phyloP scores from a whole-genome alignment of 2,797 vertebrate species.

The Ptychadena robeensis region DNA sequence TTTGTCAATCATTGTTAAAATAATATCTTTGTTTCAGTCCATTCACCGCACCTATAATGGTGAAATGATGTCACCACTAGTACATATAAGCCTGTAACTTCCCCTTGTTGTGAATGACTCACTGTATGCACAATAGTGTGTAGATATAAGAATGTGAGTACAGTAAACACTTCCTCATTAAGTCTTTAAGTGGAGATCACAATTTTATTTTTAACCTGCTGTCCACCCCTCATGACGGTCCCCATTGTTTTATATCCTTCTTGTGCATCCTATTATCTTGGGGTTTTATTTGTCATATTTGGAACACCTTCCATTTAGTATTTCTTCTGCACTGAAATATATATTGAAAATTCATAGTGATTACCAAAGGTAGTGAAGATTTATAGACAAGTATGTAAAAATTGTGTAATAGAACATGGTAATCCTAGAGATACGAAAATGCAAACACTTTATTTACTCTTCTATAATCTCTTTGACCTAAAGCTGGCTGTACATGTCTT shows the following conservation, averaged over 20 bases:
- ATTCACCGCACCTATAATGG: neutral
- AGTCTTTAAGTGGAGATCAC: neutral
- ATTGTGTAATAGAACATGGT: too few relatives aligned
- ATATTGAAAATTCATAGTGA: too few relatives aligned
- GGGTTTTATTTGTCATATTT: neutral
- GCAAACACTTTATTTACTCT: too few relatives aligned
- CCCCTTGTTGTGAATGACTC: constrained; percentile 24
- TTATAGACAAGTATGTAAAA: too few relatives aligned
- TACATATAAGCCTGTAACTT: constrained; percentile 11
- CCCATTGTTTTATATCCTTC: neutral
- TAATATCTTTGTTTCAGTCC: neutral
- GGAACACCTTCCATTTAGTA: too few relatives aligned
- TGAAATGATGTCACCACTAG: neutral
- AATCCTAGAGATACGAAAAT: too few relatives aligned
- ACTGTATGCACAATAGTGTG: neutral
- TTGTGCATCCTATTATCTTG: neutral
- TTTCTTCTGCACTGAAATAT: too few relatives aligned
- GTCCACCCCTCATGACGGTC: neutral
- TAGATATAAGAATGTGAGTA: neutral
- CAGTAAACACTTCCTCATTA: constrained; percentile 19
- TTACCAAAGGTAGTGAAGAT: too few relatives aligned
- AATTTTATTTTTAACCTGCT: constrained; percentile 12
- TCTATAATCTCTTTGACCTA: too few relatives aligned
- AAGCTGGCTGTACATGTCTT: too few relatives aligned
- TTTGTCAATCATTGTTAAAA: neutral